Percentiles rank a stretch among this genome's conserved stretches.
These are phyloP conservation scores for Sesia bembeciformis DNA, from an alignment of 2,888 invertebrate species.

Conservation along the genomic window DNA sequence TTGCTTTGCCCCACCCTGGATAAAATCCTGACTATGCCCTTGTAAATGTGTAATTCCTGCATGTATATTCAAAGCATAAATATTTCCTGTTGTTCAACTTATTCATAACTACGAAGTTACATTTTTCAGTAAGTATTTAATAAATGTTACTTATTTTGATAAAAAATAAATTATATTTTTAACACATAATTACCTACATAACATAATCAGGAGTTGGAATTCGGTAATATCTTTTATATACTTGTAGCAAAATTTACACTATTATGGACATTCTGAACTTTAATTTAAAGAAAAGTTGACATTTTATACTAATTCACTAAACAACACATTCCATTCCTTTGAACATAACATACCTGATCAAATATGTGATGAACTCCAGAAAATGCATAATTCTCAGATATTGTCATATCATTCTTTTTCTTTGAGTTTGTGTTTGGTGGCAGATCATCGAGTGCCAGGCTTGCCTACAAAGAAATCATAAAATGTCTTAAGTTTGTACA, in stretches of 20 bases:
- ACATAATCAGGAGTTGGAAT: not conserved
- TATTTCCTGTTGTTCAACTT: no score
- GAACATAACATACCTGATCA: conserved; percentile 77
- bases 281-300: not conserved
- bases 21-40: no score
- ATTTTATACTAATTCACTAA: no score
- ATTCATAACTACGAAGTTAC: no score
- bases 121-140: not conserved
- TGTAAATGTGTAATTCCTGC: no score
- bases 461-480: conserved; percentile 36
- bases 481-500: not conserved
- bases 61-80: no score
- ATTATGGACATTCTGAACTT: not conserved
- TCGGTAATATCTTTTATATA: not conserved
- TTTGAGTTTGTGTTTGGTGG: conserved; percentile 30
- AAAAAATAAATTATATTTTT: not conserved
- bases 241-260: not conserved
- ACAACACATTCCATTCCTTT: no score
- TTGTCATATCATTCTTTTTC: conserved; percentile 66
- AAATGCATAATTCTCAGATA: conserved; percentile 89
- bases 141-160: not conserved
- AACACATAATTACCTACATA: not conserved
- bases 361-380: conserved; percentile 92
- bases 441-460: conserved; percentile 43
- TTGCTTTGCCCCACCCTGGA: no score